These are phyloP conservation scores for Bungarus multicinctus DNA, from an alignment of 2,113 vertebrate species.

Conservation along the genomic window DNA sequence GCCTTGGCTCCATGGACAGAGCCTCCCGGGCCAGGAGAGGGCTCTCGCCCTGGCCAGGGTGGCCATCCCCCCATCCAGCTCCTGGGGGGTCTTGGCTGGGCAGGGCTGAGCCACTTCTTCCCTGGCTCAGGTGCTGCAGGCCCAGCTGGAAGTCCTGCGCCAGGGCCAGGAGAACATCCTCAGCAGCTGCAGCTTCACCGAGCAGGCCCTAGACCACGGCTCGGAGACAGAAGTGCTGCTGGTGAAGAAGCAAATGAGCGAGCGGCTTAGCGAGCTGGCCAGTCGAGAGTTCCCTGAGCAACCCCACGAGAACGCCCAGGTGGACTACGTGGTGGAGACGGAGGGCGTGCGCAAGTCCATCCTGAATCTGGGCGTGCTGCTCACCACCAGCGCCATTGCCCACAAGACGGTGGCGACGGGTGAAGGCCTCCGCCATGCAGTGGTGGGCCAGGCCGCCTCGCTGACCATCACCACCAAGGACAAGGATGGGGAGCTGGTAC, in stretches of 20 bases:
- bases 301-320: slow-evolving; percentile 90
- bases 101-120: neutral
- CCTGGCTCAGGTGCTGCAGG: slow-evolving; percentile 81
- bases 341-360: slow-evolving; percentile 89
- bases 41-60: neutral
- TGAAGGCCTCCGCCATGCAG: slow-evolving; percentile 87
- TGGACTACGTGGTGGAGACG: slow-evolving; percentile 87
- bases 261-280: slow-evolving; percentile 84
- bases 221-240: slow-evolving; percentile 88
- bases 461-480: slow-evolving; percentile 96
- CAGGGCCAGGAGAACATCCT: slow-evolving; percentile 93
- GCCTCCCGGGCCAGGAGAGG: neutral
- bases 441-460: slow-evolving; percentile 85
- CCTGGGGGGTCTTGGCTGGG: neutral
- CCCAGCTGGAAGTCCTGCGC: slow-evolving; percentile 84
- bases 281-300: slow-evolving; percentile 82
- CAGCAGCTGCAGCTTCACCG: slow-evolving; percentile 91
- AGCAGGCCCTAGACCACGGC: slow-evolving; percentile 91
- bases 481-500: slow-evolving; percentile 89
- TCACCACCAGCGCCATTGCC: slow-evolving; percentile 88
- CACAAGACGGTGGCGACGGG: slow-evolving; percentile 91
- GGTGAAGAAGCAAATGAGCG: slow-evolving; percentile 94
- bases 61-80: too few relatives aligned
- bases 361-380: slow-evolving; percentile 88
- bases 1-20: neutral